Conservation (phyloP, 2,113 vertebrate species). For the Montifringilla adamsi region DNA sequence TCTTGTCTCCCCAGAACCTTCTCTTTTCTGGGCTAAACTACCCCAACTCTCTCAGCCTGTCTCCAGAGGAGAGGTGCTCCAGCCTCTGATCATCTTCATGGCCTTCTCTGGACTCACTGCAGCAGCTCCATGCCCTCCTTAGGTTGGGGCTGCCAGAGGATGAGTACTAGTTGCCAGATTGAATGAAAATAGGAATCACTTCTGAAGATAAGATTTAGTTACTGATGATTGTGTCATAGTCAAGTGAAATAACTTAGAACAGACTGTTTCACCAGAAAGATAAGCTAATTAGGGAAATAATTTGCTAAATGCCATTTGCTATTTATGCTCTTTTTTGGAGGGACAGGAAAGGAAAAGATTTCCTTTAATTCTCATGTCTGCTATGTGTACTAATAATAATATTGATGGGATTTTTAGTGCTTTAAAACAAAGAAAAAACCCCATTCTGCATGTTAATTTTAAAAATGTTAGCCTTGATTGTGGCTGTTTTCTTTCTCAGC, state of each 20-base stretch:
- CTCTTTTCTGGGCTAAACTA: not conserved
- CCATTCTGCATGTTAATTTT: not conserved
- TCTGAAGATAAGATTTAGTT: not conserved
- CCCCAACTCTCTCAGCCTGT: not conserved
- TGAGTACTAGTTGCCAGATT: not conserved
- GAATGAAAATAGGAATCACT: not conserved
- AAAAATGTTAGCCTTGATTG: not conserved
- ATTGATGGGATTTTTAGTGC: not conserved
- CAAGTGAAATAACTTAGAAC: conserved; percentile 4
- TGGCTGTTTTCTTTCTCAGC: not conserved
- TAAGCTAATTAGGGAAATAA: conserved; percentile 11
- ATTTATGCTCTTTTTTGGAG: not conserved
- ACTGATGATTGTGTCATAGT: not conserved
- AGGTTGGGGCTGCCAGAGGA: not conserved
- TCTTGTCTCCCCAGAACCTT: not conserved
- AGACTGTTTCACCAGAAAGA: conserved; percentile 28
- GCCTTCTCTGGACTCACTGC: not conserved
- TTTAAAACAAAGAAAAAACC: not conserved
- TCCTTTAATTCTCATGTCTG: not conserved
- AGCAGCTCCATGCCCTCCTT: not conserved
- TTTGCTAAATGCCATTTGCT: conserved; percentile 15
- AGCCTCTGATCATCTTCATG: not conserved
- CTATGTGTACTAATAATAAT: not conserved
- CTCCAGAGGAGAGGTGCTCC: not conserved
- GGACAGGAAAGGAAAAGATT: not conserved